These are phyloP conservation scores for Neria commutata DNA, from an alignment of 2,888 invertebrate genomes.

Conservation along the genomic window DNA sequence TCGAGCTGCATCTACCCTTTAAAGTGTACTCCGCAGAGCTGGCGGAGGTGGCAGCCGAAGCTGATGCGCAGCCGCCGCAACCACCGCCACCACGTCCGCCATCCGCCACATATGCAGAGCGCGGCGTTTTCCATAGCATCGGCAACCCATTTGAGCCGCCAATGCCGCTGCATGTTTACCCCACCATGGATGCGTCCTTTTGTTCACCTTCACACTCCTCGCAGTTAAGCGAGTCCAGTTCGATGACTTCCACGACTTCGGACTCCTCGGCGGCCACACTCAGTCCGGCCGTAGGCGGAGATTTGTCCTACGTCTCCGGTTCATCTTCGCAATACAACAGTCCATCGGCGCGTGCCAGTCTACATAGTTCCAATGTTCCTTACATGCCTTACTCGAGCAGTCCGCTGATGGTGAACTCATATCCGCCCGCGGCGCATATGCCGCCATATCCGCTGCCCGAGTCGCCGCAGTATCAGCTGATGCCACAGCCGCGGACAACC, in stretches of 20 bases:
- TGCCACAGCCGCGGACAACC: constrained; percentile 28
- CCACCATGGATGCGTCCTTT: constrained; percentile 47
- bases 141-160: constrained; percentile 54
- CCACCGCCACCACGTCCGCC: constrained; percentile 40
- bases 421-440: constrained; percentile 53
- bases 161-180: constrained; percentile 33
- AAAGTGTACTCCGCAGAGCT: constrained; percentile 51
- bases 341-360: constrained; percentile 47
- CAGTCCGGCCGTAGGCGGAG: constrained; percentile 51
- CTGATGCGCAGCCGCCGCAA: constrained; percentile 34
- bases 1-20: constrained; percentile 54
- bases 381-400: constrained; percentile 56
- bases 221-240: constrained; percentile 55
- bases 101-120: constrained; percentile 25
- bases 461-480: constrained; percentile 48
- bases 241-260: constrained; percentile 56
- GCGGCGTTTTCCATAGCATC: constrained; percentile 21
- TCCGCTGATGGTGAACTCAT: constrained; percentile 57
- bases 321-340: constrained; percentile 52
- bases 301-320: constrained; percentile 41
- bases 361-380: constrained; percentile 49
- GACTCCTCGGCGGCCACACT: constrained; percentile 55
- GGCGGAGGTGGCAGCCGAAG: constrained; percentile 5
- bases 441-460: constrained; percentile 45
- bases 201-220: constrained; percentile 58